Percentiles rank a stretch among this genome's conserved stretches.
These are phyloP conservation scores for Mastacembelus armatus DNA, from an alignment of 2,797 vertebrate species.

Conservation along the genomic window DNA sequence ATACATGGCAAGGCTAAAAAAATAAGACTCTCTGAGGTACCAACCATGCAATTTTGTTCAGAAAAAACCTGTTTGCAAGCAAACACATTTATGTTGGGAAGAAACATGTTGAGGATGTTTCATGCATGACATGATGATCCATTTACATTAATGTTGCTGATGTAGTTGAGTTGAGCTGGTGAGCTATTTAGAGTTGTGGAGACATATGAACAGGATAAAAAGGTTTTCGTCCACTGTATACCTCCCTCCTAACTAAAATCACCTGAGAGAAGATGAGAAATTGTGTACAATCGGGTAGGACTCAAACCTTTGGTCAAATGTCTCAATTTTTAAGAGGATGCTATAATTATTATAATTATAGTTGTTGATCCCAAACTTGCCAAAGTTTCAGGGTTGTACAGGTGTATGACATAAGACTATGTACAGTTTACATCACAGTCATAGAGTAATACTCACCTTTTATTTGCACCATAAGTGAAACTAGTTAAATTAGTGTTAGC, in stretches of 20 bases:
- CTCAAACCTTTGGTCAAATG: not conserved
- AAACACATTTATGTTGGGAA: conserved; percentile 26
- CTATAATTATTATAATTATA: conserved; percentile 4
- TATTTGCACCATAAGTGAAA: not conserved
- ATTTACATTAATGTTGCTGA: conserved; percentile 52
- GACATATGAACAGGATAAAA: conserved; percentile 7
- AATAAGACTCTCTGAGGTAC: conserved; percentile 52
- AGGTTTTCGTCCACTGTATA: conserved; percentile 8
- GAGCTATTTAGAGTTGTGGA: conserved; percentile 43
- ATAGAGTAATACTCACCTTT: not conserved
- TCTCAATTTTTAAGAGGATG: not conserved
- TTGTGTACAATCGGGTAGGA: conserved; percentile 30
- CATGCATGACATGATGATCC: conserved; percentile 16
- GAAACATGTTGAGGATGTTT: conserved; percentile 29
- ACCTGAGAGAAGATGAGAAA: conserved; percentile 74
- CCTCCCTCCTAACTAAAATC: conserved; percentile 58
- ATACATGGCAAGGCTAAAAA: conserved; percentile 53
- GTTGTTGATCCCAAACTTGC: conserved; percentile 2
- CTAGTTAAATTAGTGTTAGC: not conserved
- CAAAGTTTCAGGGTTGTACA: conserved; percentile 8
- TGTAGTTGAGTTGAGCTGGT: conserved; percentile 49
- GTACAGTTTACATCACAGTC: conserved; percentile 12
- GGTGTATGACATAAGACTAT: not conserved
- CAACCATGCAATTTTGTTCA: conserved; percentile 38
- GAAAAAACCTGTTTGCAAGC: too few species aligned